Conservation (phyloP, 2,113 vertebrate genomes). For the Stercorarius parasiticus region DNA sequence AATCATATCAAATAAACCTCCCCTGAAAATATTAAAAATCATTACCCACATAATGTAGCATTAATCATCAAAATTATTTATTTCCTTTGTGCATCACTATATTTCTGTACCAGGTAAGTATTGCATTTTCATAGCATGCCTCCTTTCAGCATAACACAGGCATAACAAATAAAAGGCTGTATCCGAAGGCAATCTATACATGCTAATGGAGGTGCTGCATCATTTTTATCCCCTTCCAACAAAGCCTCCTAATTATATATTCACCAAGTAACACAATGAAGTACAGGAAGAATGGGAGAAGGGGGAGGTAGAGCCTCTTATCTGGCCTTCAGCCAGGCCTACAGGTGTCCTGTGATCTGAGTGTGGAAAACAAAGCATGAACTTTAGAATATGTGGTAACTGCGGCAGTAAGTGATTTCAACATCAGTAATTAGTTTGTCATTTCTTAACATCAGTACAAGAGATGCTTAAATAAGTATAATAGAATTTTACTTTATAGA, state of each 20-base stretch:
- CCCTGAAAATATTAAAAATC: not conserved
- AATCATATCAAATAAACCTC: not conserved
- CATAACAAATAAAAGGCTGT: not conserved
- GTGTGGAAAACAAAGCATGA: conserved; percentile 30
- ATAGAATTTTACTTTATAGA: not conserved
- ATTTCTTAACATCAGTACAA: conserved; percentile 9
- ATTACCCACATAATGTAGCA: not conserved
- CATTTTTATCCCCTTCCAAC: not conserved
- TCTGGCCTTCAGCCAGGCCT: not conserved
- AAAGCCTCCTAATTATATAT: conserved; percentile 14
- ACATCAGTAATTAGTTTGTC: conserved; percentile 30
- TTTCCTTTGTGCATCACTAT: not conserved
- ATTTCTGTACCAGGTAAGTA: not conserved
- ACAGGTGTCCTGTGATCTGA: not conserved
- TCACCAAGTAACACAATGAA: not conserved
- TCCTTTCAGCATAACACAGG: not conserved
- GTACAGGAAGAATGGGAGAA: not conserved
- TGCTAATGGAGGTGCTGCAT: not conserved
- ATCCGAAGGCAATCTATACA: not conserved
- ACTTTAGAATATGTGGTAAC: conserved; percentile 14
- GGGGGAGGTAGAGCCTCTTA: not conserved
- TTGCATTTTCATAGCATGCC: not conserved
- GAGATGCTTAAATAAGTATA: not conserved
- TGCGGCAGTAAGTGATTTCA: conserved; percentile 26
- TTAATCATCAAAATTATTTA: not conserved